Percentiles rank a stretch among this genome's conserved stretches.
phyloP scores from a whole-genome alignment of 2,113 vertebrate genomes.

The Turnix velox region DNA sequence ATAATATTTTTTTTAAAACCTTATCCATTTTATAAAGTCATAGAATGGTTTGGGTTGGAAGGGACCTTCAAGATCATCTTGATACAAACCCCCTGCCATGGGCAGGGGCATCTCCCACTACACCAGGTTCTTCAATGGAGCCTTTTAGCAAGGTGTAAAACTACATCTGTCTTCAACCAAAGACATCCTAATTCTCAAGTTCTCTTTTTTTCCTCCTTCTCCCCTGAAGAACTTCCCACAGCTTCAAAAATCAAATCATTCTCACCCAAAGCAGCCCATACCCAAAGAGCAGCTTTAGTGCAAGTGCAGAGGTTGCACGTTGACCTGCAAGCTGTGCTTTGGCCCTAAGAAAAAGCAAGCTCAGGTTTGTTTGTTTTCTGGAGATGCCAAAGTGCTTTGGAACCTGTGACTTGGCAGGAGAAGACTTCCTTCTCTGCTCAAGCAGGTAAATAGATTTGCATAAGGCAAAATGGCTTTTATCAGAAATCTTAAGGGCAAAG shows the following conservation, averaged over 20 bases:
- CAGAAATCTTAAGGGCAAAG: neutral
- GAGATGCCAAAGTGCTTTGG: conserved; percentile 11
- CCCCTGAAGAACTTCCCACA: neutral
- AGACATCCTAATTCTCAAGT: neutral
- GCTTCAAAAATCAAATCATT: neutral
- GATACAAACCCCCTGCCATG: too few relatives aligned
- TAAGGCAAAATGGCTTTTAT: neutral
- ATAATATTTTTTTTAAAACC: too few relatives aligned
- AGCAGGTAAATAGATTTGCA: neutral
- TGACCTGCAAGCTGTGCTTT: neutral
- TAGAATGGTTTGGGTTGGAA: too few relatives aligned
- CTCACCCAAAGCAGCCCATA: neutral
- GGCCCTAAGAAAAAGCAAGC: neutral
- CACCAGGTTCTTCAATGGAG: too few relatives aligned
- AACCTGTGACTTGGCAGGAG: conserved; percentile 26
- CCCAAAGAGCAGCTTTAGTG: neutral
- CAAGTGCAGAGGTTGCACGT: accelerated
- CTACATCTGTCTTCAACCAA: neutral
- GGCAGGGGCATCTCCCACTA: too few relatives aligned
- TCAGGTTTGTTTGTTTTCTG: conserved; percentile 11
- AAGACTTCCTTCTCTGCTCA: neutral
- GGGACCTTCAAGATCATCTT: too few relatives aligned
- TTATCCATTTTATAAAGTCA: too few relatives aligned
- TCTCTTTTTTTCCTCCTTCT: neutral
- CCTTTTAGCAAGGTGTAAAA: neutral